Evolutionary conservation across 92 coral and sea anemone genomes (phyloP).

Genomic region (Phenganax marumi): DNA sequence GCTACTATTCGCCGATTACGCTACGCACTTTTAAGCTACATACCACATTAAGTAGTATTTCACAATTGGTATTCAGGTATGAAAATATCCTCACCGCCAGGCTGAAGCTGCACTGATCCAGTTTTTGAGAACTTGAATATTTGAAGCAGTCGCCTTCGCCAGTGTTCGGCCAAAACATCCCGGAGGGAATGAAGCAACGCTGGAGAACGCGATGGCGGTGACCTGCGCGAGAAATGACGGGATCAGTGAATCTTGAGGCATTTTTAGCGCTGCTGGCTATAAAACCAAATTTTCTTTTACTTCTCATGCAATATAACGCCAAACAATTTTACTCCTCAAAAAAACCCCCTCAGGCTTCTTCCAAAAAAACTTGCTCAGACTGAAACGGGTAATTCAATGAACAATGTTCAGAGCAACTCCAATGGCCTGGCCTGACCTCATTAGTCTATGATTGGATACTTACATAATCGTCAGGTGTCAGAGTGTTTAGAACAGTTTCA

Average conservation of each 20-base stretch:
- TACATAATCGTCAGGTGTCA: constrained; percentile 67
- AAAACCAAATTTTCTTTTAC: no score
- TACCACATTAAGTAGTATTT: no score
- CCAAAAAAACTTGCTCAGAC: no score
- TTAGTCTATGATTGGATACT: constrained; percentile 43
- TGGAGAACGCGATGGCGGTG: constrained; percentile 66
- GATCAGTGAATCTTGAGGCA: neutral
- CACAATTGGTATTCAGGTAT: no score
- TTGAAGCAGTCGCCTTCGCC: constrained; percentile 65
- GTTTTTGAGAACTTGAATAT: constrained; percentile 48
- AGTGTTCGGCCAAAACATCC: constrained; percentile 66
- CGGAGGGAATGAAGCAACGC: constrained; percentile 44
- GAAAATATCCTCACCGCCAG: constrained; percentile 41
- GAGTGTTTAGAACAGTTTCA: constrained; percentile 65
- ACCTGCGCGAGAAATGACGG: constrained; percentile 37
- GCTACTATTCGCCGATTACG: no score
- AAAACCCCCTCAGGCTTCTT: no score
- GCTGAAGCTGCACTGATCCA: constrained; percentile 54
- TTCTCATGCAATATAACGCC: no score
- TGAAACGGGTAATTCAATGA: no score
- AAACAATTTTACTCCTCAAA: no score
- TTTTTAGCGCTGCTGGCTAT: neutral
- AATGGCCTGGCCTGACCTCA: no score
- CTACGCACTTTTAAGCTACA: no score
- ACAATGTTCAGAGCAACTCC: no score